These are phyloP conservation scores for Euura saliciscinereae DNA, from an alignment of 1,140 invertebrate species.

Conservation along the genomic window DNA sequence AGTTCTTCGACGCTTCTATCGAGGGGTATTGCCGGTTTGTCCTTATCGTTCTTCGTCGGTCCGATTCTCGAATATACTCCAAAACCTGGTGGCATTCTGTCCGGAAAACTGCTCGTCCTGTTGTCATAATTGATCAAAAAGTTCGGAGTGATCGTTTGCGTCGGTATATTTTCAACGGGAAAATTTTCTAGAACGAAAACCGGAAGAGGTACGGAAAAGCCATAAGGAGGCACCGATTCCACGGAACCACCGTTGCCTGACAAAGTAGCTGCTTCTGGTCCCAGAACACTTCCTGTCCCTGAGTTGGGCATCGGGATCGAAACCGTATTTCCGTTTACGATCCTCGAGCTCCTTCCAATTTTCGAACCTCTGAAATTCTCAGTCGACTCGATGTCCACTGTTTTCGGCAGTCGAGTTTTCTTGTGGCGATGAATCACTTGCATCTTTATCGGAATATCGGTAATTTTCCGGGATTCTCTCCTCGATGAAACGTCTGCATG, in stretches of 20 bases:
- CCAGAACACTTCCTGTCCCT: not conserved
- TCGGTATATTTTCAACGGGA: not conserved
- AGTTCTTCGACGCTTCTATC: conserved; percentile 3
- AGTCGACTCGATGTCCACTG: too few relatives aligned
- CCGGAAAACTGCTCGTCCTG: conserved; percentile 8
- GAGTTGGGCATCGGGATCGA: not conserved
- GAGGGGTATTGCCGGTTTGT: not conserved
- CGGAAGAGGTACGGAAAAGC: not conserved
- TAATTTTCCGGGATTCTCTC: not conserved
- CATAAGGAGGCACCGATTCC: not conserved
- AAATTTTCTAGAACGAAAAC: not conserved
- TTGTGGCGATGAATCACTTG: not conserved
- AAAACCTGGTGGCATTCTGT: conserved; percentile 13
- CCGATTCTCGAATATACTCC: not conserved
- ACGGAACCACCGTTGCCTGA: not conserved
- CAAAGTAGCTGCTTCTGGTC: not conserved
- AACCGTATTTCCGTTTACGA: conserved; percentile 3
- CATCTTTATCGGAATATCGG: not conserved
- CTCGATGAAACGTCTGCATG: not conserved
- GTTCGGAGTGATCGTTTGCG: not conserved
- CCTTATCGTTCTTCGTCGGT: not conserved
- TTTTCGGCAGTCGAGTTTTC: not conserved
- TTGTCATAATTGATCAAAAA: not conserved
- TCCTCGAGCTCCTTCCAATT: not conserved
- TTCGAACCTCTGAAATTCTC: not conserved